Evolutionary conservation across 2,888 invertebrate species (phyloP), one percentile per base, ranked within the genome.

Genomic region (Drosophila greeni): DNA sequence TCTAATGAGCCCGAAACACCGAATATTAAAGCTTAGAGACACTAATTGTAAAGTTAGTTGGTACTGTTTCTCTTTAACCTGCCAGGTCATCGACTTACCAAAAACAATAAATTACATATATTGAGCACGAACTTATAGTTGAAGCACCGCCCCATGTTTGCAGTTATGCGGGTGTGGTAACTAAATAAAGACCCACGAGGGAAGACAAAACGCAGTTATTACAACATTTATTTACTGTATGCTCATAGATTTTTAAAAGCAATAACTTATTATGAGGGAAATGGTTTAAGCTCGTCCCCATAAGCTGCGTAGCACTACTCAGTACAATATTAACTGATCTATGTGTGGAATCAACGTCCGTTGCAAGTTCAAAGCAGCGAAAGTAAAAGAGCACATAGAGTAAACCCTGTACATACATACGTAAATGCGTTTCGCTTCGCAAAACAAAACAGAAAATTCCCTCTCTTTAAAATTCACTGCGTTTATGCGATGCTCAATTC

Each of bases 41-140:
- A 8, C 5, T 29, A 5, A n/a, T 8, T 16, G 16, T 16, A 8
- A 16, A 36, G 8, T 36, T 37, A 14, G 18, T 73, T 20, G 36
- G 7, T 4, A 20, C 8, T 12, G 2, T n/a, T 51, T n/a, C 11
- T 26, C 8, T 14, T 26, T 14, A 11, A 34, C 34, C 31, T 20
- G n/a, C 20, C 11, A 20, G 53, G 29, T 18, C 29, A 24, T 20
- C 16, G 34, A 81, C 86, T 87, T 79, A 88, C 88, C 87, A 88
- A 81, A 86, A 93, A 91, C 74, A 93, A 85, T 67, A 92, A 91
- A 87, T 94, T 94, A 81, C 92, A 92, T 85, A 91, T 90, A 74
- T 93, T 92, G 86, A 93, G 91, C 69, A 93, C 88, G 72, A 91
- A 90, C 90, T 92, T 93, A 58, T 92, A 91, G 87, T 91, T 91